phyloP scores from a whole-genome alignment of 1,140 invertebrate species.

The Brachionus plicatilis region DNA sequence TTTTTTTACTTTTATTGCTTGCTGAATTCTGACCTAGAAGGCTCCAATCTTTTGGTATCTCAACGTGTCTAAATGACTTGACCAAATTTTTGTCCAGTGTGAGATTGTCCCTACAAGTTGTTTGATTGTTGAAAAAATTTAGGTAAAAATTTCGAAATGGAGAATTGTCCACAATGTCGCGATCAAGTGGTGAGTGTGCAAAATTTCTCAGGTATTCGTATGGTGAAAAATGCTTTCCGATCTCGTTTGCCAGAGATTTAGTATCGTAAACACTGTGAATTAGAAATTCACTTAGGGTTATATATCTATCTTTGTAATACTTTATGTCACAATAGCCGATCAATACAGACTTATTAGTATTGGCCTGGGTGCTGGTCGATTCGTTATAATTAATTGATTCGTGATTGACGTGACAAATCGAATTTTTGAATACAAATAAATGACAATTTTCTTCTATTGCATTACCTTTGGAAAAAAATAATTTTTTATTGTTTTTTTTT shows the following conservation, averaged over 20 bases:
- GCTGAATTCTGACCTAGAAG: not conserved
- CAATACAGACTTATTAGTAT: not conserved
- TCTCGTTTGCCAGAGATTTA: not conserved
- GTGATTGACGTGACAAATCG: not conserved
- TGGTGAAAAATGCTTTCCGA: not conserved
- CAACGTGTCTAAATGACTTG: not conserved
- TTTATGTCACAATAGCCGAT: conserved; percentile 1
- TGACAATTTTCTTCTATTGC: conserved; percentile 27
- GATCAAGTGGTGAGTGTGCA: not conserved
- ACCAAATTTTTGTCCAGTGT: not conserved
- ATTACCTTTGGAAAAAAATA: conserved; percentile 4
- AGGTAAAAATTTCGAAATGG: not conserved
- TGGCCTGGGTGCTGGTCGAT: not conserved
- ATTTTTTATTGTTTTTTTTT: not conserved
- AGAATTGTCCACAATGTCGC: not conserved
- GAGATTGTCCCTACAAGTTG: not conserved
- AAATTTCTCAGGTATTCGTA: not conserved
- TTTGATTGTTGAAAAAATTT: not conserved
- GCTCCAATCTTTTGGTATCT: not conserved
- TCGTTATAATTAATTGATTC: not conserved
- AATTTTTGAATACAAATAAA: conserved; percentile 30
- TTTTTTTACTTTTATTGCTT: not conserved
- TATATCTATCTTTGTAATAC: conserved; percentile 27
- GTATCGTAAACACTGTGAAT: conserved; percentile 22
- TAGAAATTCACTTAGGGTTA: conserved; percentile 20